phyloP scores from a whole-genome alignment of 1,140 invertebrate genomes.

The Drosophila paulistorum region DNA sequence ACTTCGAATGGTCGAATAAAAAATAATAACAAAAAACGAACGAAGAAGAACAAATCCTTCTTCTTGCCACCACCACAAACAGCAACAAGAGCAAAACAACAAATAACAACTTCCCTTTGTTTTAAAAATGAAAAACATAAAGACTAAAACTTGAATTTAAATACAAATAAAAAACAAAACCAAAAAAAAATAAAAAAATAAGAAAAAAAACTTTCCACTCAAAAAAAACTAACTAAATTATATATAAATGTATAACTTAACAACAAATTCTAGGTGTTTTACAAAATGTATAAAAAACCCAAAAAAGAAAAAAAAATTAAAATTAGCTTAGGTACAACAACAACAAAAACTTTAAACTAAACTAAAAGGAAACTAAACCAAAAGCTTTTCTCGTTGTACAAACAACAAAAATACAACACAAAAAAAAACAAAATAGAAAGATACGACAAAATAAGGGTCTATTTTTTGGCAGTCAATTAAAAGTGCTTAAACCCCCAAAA shows the following conservation, averaged over 20 bases:
- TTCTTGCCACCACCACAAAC: conserved; percentile 28
- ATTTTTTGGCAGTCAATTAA: conserved; percentile 62
- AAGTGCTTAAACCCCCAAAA: conserved; percentile 44
- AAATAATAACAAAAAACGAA: too few relatives aligned
- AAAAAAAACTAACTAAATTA: conserved; percentile 36
- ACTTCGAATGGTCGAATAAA: not conserved
- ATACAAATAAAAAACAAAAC: conserved; percentile 44
- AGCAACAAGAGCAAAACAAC: conserved; percentile 6
- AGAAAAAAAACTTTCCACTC: conserved; percentile 52
- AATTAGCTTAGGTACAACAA: conserved; percentile 23
- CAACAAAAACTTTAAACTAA: conserved; percentile 56
- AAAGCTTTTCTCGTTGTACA: conserved; percentile 32
- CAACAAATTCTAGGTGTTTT: conserved; percentile 69
- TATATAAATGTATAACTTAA: conserved; percentile 43
- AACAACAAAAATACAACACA: not conserved
- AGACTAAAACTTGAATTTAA: conserved; percentile 79
- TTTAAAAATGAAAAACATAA: conserved; percentile 72
- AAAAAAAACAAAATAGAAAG: not conserved
- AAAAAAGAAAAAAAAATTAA: conserved; percentile 24
- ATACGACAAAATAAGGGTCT: conserved; percentile 24
- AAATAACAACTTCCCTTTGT: conserved; percentile 62
- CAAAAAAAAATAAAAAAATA: conserved; percentile 30
- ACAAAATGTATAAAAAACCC: conserved; percentile 60
- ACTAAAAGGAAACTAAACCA: conserved; percentile 35
- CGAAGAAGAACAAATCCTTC: conserved; percentile 9